phyloP scores from a whole-genome alignment of 2,113 vertebrate genomes.

The Anser cygnoides region DNA sequence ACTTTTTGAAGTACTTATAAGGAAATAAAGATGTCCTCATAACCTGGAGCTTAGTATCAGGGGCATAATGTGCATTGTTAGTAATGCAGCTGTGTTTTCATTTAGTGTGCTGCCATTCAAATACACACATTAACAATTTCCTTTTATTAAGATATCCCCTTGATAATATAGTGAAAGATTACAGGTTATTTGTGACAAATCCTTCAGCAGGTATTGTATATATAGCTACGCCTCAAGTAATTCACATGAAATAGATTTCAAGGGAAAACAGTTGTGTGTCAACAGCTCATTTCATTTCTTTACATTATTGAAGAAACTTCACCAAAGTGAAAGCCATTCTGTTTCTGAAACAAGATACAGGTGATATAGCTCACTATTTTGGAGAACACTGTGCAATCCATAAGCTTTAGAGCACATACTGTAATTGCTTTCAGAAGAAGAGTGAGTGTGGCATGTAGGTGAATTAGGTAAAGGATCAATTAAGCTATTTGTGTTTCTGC shows the following conservation, averaged over 20 bases:
- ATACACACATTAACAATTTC: background rate
- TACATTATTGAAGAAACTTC: background rate
- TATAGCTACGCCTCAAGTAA: background rate
- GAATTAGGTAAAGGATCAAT: conserved; percentile 38
- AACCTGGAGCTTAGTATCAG: background rate
- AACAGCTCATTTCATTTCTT: background rate
- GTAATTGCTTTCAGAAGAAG: background rate
- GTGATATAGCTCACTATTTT: background rate
- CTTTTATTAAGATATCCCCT: background rate
- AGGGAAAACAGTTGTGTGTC: background rate
- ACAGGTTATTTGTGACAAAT: conserved; percentile 15
- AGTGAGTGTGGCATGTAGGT: background rate
- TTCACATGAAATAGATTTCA: conserved; percentile 35
- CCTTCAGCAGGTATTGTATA: background rate
- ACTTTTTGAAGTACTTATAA: background rate
- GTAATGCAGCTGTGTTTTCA: background rate
- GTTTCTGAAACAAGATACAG: conserved; percentile 11
- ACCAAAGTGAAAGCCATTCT: background rate
- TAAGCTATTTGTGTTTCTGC: background rate
- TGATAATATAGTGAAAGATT: background rate
- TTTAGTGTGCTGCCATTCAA: background rate
- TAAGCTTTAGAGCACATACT: background rate
- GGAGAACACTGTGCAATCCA: background rate
- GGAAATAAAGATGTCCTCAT: background rate
- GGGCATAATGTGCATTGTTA: background rate